Evolutionary conservation across 2,888 invertebrate genomes (phyloP).

Genomic region (Idaea dimidiata): DNA sequence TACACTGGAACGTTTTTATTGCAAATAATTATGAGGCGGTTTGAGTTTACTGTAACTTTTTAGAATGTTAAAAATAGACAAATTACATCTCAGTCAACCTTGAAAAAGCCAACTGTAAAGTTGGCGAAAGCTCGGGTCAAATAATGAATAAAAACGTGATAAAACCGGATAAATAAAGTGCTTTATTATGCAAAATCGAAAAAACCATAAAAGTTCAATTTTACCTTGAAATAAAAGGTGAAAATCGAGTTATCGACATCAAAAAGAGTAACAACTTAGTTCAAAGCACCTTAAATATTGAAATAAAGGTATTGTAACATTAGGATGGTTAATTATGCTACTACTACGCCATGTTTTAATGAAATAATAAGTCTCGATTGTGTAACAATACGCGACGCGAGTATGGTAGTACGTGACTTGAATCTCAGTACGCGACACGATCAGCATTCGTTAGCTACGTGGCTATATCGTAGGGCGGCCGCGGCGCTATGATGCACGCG

Average conservation of each 20-base stretch:
- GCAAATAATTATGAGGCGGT: too few relatives aligned
- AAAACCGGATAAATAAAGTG: too few relatives aligned
- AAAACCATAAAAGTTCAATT: neutral
- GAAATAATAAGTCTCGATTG: constrained; percentile 2
- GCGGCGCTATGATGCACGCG: constrained; percentile 8
- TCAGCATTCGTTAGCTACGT: too few relatives aligned
- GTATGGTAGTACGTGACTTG: neutral
- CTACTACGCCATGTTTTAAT: neutral
- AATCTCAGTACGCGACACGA: neutral
- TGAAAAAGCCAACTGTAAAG: too few relatives aligned
- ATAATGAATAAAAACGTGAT: too few relatives aligned
- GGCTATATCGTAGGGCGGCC: constrained; percentile 21
- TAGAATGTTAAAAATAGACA: too few relatives aligned
- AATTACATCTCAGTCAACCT: too few relatives aligned
- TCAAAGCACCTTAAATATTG: neutral
- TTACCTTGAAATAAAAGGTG: neutral
- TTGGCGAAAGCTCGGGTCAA: too few relatives aligned
- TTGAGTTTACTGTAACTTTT: too few relatives aligned
- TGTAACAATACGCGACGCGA: neutral
- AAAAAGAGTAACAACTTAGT: neutral
- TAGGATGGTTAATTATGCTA: neutral
- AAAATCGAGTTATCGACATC: neutral
- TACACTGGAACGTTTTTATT: too few relatives aligned
- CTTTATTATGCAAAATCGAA: too few relatives aligned
- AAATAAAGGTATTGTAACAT: neutral